phyloP scores from a whole-genome alignment of 2,797 vertebrate species.

The Coccyzus lansbergi region DNA sequence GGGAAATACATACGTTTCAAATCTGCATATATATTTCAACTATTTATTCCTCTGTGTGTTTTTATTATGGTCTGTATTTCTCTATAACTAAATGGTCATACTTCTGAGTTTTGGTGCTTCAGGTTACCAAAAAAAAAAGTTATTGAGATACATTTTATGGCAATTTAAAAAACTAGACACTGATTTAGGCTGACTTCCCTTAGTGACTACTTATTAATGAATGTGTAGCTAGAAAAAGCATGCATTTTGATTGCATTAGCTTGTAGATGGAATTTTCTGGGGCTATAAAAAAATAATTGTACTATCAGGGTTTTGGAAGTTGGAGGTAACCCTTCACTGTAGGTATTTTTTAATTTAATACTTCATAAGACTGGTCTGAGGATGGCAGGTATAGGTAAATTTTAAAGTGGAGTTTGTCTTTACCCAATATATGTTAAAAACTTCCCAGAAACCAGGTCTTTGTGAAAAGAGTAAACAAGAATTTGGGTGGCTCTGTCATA shows the following conservation, averaged over 20 bases:
- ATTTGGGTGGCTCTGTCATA: background rate
- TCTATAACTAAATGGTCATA: background rate
- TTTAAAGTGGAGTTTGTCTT: background rate
- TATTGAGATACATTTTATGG: too few species aligned
- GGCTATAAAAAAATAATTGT: too few species aligned
- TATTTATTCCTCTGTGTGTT: background rate
- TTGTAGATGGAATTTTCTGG: background rate
- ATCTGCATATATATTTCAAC: background rate
- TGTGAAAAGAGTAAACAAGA: background rate
- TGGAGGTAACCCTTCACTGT: background rate
- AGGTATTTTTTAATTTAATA: background rate
- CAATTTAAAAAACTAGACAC: too few species aligned
- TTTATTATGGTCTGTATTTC: background rate
- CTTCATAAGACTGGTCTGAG: background rate
- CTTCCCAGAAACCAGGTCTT: background rate
- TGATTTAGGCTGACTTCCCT: background rate
- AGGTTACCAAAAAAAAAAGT: background rate
- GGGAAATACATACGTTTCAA: background rate
- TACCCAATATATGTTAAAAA: background rate
- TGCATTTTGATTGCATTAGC: background rate
- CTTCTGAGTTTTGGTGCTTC: background rate
- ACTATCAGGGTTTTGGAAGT: background rate
- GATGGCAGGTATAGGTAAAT: background rate
- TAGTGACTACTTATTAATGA: background rate
- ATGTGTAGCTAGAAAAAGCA: background rate